Evolutionary conservation across 2,797 vertebrate genomes (phyloP).

Genomic region (Lagorchestes hirsutus): DNA sequence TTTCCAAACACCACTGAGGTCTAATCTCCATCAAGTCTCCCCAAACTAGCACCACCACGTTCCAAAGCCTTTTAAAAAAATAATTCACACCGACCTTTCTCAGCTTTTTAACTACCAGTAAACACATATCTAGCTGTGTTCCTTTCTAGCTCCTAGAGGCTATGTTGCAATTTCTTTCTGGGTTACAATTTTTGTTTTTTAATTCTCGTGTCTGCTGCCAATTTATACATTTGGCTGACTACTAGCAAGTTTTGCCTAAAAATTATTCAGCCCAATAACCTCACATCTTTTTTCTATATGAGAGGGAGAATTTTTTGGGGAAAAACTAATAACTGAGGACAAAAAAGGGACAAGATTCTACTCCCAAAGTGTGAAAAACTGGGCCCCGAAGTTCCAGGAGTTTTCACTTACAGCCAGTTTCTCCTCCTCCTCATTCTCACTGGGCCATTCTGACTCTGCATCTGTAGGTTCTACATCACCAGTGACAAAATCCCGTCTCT

Average conservation of each 20-base stretch:
- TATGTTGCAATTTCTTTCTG: background rate
- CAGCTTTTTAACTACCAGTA: background rate
- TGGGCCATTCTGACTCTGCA: conserved; percentile 96
- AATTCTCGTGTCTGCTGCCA: background rate
- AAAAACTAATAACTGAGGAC: background rate
- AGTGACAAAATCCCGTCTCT: conserved; percentile 94
- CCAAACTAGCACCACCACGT: background rate
- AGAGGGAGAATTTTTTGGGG: background rate
- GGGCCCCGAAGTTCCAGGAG: background rate
- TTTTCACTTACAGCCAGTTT: conserved; percentile 92
- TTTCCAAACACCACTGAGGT: background rate
- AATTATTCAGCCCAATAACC: background rate
- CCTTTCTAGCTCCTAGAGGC: background rate
- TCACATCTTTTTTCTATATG: background rate
- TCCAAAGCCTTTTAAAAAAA: background rate
- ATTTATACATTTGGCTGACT: background rate
- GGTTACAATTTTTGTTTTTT: background rate
- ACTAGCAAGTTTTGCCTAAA: background rate
- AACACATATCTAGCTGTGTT: fast-evolving
- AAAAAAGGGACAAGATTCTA: background rate
- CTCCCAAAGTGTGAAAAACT: background rate
- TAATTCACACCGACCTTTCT: background rate
- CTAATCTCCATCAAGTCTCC: background rate
- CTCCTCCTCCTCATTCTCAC: conserved; percentile 95
- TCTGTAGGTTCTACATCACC: conserved; percentile 95